Evolutionary conservation across 1,140 invertebrate genomes (phyloP), one percentile per base, ranked within the genome.

Genomic region (Zaprionus kolodkinae): DNA sequence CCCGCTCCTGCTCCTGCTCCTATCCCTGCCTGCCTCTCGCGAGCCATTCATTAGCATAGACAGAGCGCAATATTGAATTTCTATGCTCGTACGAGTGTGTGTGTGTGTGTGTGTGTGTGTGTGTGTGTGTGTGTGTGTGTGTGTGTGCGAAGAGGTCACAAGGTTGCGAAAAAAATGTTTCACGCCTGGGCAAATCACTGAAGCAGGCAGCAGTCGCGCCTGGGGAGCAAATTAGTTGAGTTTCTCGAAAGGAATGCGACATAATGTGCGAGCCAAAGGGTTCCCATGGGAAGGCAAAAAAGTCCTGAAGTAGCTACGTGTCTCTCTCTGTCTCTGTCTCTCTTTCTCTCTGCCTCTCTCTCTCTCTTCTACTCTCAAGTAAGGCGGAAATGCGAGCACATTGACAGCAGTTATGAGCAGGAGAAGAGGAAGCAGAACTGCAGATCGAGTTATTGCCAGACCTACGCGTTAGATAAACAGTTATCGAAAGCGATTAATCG

Each of bases 171-270:
- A 86, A 86, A 87, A 88, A 87, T 87, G 73, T 84, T 89, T 83
- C 74, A 89, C 80, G 85, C 84, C 72, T 75, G 66, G 64, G 57
- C 69, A 74, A 69, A 71, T 54, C 76, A 64, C 59, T 2, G 43
- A 52, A 72, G 76, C 48, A 13, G 45, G 45, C 15, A 21, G 17
- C 17, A 25, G 45, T 17, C 82, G 83, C 84, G 83, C 84, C 83
- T 83, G 60, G 83, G 83, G 83, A 87, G 83, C 84, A 87, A 87
- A 87, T 87, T 87, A 87, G 83, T 87, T 77, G 83, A 83, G 83
- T 77, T 79, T 79, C 79, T 70, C 60, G 35, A 21, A 76, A 87
- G 72, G 82, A 86, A 85, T 86, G 76, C 76, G 57, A 79, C 79
- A 62, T 73, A 86, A 88, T n/a, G 83, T 86, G 84, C 64, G 62